These are phyloP conservation scores for Cyphomyrus discorhynchus DNA, from an alignment of 2,113 vertebrate species.

Conservation along the genomic window DNA sequence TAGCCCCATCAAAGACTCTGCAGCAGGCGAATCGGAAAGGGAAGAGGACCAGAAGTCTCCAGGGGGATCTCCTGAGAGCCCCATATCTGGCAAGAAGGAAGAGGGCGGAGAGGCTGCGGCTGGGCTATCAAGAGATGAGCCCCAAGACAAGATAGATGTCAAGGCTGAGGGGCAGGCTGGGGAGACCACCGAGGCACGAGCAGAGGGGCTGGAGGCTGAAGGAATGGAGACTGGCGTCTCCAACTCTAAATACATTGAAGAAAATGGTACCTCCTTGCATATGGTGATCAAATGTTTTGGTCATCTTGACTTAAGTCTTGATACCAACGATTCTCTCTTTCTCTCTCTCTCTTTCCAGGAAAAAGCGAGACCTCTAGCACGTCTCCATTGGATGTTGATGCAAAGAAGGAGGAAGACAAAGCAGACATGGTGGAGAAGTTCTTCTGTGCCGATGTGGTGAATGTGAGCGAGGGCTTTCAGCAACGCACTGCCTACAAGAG, in stretches of 20 bases:
- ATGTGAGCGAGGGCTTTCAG: slow-evolving; percentile 94
- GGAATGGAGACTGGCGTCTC: background rate
- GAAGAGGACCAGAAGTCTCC: background rate
- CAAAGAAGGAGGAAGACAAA: slow-evolving; percentile 56
- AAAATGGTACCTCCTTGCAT: slow-evolving; percentile 41
- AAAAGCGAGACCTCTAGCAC: slow-evolving; percentile 47
- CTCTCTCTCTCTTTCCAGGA: slow-evolving; percentile 54
- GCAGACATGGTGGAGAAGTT: slow-evolving; percentile 30
- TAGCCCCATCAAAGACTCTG: background rate
- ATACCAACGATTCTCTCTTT: background rate
- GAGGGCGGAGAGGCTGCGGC: background rate
- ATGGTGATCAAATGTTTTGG: background rate
- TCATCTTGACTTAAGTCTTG: background rate
- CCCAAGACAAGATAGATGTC: background rate
- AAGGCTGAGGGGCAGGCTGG: slow-evolving; percentile 29
- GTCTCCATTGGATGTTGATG: slow-evolving; percentile 40
- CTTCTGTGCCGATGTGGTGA: slow-evolving; percentile 77
- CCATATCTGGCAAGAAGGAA: background rate
- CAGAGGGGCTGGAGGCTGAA: slow-evolving; percentile 27
- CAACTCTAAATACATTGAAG: slow-evolving; percentile 31
- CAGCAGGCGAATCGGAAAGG: background rate
- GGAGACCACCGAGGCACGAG: slow-evolving; percentile 35
- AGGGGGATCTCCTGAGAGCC: background rate
- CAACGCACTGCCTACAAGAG: slow-evolving; percentile 89
- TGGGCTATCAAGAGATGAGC: background rate